Base-by-base conservation (phyloP, 2,888 invertebrate genomes). In the Lasioglossum lativentre region DNA sequence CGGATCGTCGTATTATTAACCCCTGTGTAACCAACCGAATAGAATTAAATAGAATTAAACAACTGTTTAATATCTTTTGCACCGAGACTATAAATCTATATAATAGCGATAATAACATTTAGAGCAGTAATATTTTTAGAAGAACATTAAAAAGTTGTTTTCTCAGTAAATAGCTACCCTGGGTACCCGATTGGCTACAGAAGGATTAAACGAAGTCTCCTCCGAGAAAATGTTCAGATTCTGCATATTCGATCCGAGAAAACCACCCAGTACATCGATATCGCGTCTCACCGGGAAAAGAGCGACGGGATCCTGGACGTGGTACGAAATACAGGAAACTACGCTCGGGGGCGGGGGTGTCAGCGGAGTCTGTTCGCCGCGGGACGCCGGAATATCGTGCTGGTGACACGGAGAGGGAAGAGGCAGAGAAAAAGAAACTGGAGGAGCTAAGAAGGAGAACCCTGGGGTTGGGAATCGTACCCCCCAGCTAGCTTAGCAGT, bases 271-370 rank as follows among this genome's bases (percentile, higher is more conserved):
- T 66, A 68, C 76, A 79, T 81, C 79, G 78, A 56, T 52, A 59
- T 52, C 78, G 68, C 73, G 70, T 30, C 2, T 27, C 23, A 73
- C 2, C 27, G 75, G 42, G 70, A 70, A 38, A 75, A 72, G 81
- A 82, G 79, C 83, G 52, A 76, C 71, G 80, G 66, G 59, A 74
- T 86, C 74, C 75, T 88, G 78, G 85, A 76, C 66, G 70, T 59
- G 72, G 76, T 83, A 12, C 42, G 78, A 86, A 86, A 82, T 87
- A 86, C 85, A 80, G 80, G 76, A 82, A 75, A n/a, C 68, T 56
- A 66, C 68, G 56, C 59, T n/a, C 42, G 42, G 27, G 52, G 45
- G 73, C 19, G 40, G 30, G 70, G 59, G 34, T 56, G 47, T 56
- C 27, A 42, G 19, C 5, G 42, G 42, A 34, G 68, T 42, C 52